Percentiles rank a stretch among this genome's conserved stretches.
Conservation (phyloP, 1,140 invertebrate species). For the Thalassaphorura encarpata region DNA sequence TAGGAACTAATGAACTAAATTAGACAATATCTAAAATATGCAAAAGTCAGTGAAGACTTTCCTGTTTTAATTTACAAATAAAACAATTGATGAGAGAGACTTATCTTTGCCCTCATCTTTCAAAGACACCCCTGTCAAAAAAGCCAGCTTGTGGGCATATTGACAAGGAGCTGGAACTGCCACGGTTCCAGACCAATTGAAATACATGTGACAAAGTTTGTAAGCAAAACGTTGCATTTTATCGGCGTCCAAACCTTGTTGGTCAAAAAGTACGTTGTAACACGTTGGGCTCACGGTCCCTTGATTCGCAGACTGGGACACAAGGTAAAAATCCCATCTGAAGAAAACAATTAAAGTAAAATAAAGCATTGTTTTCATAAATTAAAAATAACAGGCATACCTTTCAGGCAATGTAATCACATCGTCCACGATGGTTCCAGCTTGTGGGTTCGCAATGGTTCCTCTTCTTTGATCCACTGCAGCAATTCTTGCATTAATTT, state of each 20-base stretch:
- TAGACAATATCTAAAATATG: no score
- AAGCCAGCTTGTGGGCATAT: constrained; percentile 75
- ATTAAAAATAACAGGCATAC: constrained; percentile 72
- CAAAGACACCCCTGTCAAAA: constrained; percentile 60
- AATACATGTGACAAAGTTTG: constrained; percentile 86
- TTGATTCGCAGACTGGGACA: no score
- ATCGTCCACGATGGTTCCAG: constrained; percentile 48
- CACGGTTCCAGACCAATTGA: constrained; percentile 88
- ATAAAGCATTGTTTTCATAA: constrained; percentile 59
- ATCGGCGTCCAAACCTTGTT: constrained; percentile 48
- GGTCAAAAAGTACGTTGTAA: constrained; percentile 65
- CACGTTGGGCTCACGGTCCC: constrained; percentile 70
- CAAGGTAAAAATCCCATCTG: no score
- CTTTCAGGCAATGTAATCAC: constrained; percentile 45
- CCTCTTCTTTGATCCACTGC: no score
- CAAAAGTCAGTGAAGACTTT: no score
- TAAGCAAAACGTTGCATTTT: constrained; percentile 69
- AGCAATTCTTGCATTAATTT: constrained; percentile 42
- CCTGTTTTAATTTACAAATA: no score
- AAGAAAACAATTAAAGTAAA: no score
- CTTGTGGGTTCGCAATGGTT: constrained; percentile 47
- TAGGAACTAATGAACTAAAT: no score
- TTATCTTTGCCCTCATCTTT: no score
- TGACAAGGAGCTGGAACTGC: constrained; percentile 80
- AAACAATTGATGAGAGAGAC: no score